phyloP scores from a whole-genome alignment of 2,888 invertebrate species.

The Synanthedon vespiformis region DNA sequence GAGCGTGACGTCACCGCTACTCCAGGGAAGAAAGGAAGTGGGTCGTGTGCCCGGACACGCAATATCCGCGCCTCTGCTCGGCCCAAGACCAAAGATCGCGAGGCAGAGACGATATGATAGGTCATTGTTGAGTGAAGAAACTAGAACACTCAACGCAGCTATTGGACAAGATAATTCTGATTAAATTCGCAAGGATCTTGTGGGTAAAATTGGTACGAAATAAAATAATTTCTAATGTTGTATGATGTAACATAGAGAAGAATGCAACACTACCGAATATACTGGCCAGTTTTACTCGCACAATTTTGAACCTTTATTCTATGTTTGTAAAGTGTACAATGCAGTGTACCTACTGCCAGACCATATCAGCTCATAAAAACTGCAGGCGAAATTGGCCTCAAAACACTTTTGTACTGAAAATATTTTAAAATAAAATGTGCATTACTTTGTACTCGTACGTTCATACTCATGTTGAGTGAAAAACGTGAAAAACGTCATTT shows the following conservation, averaged over 20 bases:
- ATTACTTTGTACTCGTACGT: constrained; percentile 4
- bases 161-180: constrained; percentile 60
- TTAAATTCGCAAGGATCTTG: constrained; percentile 16
- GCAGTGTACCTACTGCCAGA: not conserved
- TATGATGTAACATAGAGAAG: too few relatives aligned
- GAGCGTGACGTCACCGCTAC: constrained; percentile 74
- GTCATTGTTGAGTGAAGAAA: constrained; percentile 54
- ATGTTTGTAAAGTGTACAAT: not conserved
- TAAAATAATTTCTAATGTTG: too few relatives aligned
- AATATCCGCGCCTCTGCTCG: constrained; percentile 58
- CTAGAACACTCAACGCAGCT: constrained; percentile 49
- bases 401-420: not conserved
- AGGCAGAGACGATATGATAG: constrained; percentile 58
- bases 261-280: too few relatives aligned
- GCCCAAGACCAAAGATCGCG: constrained; percentile 54
- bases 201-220: not conserved
- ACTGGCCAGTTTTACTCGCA: too few relatives aligned
- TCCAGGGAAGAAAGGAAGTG: constrained; percentile 56
- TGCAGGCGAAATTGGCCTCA: too few relatives aligned
- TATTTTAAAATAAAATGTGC: constrained; percentile 4
- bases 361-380: not conserved
- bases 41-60: constrained; percentile 44
- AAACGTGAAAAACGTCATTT: constrained; percentile 4
- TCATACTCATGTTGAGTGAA: constrained; percentile 7
- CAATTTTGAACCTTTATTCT: too few relatives aligned